Base-by-base conservation (phyloP, 1,140 invertebrate genomes). In the Ostrea edulis region DNA sequence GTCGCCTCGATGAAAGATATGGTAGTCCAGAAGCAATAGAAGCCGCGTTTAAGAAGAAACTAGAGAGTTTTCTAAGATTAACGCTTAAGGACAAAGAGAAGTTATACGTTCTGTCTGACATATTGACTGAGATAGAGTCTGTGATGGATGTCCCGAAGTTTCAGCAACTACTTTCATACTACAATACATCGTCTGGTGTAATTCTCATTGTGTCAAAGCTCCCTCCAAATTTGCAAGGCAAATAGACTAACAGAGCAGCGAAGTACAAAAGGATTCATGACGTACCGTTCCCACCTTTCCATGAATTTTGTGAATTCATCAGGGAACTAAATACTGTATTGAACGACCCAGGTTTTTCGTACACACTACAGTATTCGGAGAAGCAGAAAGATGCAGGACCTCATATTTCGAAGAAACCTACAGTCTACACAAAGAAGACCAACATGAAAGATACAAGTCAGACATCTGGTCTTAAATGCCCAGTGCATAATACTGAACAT, bases 181-280 rank as follows among this genome's bases (percentile, higher is more conserved):
- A 51, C 58, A 77, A 84, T 22, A 55, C 83, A 20, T 54, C 83
- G 8, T n/a, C 52, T 25, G 88, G 86, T 8, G 51, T 91, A 14
- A 25, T 25, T 9, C 87, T 85, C 3, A 88, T 90, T 44, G 82
- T 90, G 12, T 22, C 8, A 7, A 91, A 91, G 52, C 52, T 91
- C 54, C 88, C 88, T n/a, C n/a, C n/a, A n/a, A n/a, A n/a, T n/a
- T n/a, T n/a, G n/a, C 90, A 90, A 35, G 87, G 90, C 52, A 91
- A 88, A 58, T 91, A 87, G 90, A 87, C 84, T n/a, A 65, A 22
- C 12, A 8, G 22, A 14, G 87, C 85, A 0, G n/a, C 17, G 20
- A 85, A 82, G 25, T 91, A 90, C 68, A 91, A 90, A 62, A 35
- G 20, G 52, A 35, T 84, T 20, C n/a, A 91, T 44, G 35, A 68